These are phyloP conservation scores for Moxostoma hubbsi DNA, from an alignment of 2,797 vertebrate genomes.

Conservation along the genomic window DNA sequence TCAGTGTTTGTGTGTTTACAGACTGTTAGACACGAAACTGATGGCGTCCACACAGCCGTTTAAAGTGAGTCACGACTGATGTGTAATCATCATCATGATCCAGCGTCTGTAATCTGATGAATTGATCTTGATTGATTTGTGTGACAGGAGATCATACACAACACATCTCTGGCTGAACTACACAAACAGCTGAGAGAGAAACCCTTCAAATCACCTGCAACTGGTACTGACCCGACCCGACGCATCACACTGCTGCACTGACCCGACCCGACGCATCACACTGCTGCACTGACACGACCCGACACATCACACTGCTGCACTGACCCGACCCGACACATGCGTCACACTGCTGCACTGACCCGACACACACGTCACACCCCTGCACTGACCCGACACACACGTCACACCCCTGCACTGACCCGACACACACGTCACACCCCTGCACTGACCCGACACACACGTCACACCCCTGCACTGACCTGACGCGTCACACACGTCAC, in stretches of 20 bases:
- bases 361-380: too few species aligned
- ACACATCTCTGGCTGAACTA: conserved; percentile 94
- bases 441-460: conserved; percentile 56
- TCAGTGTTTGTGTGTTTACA: conserved; percentile 61
- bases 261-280: too few species aligned
- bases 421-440: too few species aligned
- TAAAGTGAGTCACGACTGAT: conserved; percentile 81
- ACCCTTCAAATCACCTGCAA: conserved; percentile 90
- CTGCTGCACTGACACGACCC: too few species aligned
- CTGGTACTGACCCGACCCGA: conserved; percentile 79
- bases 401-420: too few species aligned
- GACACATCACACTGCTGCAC: too few species aligned
- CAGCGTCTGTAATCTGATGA: background rate
- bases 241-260: too few species aligned
- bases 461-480: too few species aligned
- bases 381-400: too few species aligned
- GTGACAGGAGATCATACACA: conserved; percentile 90
- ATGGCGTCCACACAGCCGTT: conserved; percentile 98
- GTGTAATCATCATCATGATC: background rate
- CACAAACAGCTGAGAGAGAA: conserved; percentile 91
- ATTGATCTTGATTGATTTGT: conserved; percentile 23
- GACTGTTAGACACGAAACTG: conserved; percentile 96
- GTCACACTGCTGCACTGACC: conserved; percentile 55
- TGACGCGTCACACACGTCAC: too few species aligned
- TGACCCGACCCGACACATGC: too few species aligned